Evolutionary conservation across 2,113 vertebrate species (phyloP), one percentile per base, ranked within the genome.

Genomic region (Notothenia coriiceps): DNA sequence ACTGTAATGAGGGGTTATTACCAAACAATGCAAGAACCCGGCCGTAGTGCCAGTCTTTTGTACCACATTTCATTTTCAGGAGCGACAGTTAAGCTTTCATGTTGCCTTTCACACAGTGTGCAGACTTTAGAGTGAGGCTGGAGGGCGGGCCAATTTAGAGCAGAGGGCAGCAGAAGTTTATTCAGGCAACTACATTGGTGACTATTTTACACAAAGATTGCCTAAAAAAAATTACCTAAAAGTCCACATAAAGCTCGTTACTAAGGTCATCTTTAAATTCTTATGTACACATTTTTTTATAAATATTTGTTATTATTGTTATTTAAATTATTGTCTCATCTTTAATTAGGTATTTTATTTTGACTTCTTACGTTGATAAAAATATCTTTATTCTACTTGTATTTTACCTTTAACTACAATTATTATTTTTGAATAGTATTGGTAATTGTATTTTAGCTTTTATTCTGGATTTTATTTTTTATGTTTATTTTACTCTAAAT

Each of bases 1-100:
- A n/a, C 25, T 4, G 10, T 50, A 74, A 83, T 75, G 70, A 54
- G 29, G 35, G 8, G 29, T 47, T 65, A 74, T 63, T 35, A 74
- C 18, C 25, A 29, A 60, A 56, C 33, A 47, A 15, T 70, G 62
- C 40, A 65, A 55, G 35, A 43, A 44, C 46, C n/a, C 59, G 29
- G 29, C 29, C 29, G 47, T 54, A 70, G 50, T 67, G 14, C 14
- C 3, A 11, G 15, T 43, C 49, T 52, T 77, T 57, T 54, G 65
- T 70, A 13, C 57, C 15, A 51, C 20, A 25, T 72, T 68, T 64
- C 10, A 13, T 75, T 43, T 71, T 43, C 14, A 46, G n/a, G 44
- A 35, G n/a, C 25, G 57, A 72, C 14, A 8, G 35, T n/a, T 40
- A 3, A 35, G 61, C 51, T 88, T 68, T 74, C 49, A 33, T 35